Base-by-base conservation (phyloP, 2,888 invertebrate genomes). In the Aphodius sticticus region DNA sequence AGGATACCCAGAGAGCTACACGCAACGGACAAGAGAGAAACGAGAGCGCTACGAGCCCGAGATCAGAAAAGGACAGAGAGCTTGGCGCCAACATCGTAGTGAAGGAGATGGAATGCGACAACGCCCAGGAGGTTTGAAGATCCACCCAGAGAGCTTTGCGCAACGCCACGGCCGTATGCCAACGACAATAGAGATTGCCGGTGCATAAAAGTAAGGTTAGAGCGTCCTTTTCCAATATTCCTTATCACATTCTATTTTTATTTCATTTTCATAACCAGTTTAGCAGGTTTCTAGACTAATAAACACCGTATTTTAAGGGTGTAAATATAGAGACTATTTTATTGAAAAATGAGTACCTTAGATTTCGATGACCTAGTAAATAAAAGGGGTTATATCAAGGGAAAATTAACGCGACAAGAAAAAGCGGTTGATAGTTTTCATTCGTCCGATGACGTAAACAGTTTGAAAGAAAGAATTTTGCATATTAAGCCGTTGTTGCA, bases 341-440 rank as follows among this genome's bases (percentile, higher is more conserved):
- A 12, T 53, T 9, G 12, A 53, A 53, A 53, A 53, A 53, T 53
- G 53, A 53, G 53, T 53, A 9, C 53, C 12, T 53, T 12, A 53
- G 53, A 76, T 6, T 72, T 72, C 14, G 36, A 72, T 14, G 72
- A 72, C 5, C 36, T 72, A 16, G 15, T n/a, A 6, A 14, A 14
- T 15, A 72, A 72, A 16, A 14, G 72, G 72, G 72, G 72, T 72
- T 36, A 72, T 35, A 72, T 72, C 15, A 72, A 72, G 16, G 72
- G 72, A 14, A 26, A 12, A 35, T 36, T 72, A 35, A 16, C 72
- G 72, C 72, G 72, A 16, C 26, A 35, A 16, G 12, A 72, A 26
- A 72, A 36, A 14, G 26, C 36, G 14, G 2, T 72, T 12, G 36
- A 26, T n/a, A 72, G 26, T 14, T 72, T 72, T 72, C 12, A 72